Evolutionary conservation across 1,140 invertebrate species (phyloP).

Genomic region (Drosophila albomicans): DNA sequence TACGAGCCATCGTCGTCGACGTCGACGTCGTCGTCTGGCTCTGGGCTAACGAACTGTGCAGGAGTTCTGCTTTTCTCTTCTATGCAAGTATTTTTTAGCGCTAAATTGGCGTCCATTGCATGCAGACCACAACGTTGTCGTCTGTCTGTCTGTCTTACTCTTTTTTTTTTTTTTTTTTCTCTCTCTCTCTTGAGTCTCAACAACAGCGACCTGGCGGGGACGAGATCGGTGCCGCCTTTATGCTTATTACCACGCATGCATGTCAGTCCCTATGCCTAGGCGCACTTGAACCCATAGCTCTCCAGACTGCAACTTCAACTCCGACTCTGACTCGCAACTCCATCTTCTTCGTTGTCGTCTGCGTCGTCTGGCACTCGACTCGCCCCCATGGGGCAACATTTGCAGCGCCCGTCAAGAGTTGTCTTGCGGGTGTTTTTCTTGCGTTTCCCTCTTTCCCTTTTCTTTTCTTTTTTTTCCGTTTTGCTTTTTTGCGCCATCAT

Average conservation of each 20-base stretch:
- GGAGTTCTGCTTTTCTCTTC: constrained; percentile 27
- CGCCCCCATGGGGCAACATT: constrained; percentile 65
- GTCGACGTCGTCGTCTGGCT: constrained; percentile 9
- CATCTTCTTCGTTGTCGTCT: not conserved
- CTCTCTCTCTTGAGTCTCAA: constrained; percentile 35
- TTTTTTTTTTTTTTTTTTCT: constrained; percentile 2
- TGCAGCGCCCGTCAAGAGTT: constrained; percentile 47
- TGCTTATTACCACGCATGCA: constrained; percentile 80
- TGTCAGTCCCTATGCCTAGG: constrained; percentile 60
- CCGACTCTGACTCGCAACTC: not conserved
- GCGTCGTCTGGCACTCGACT: constrained; percentile 22
- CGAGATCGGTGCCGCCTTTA: constrained; percentile 53
- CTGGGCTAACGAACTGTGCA: constrained; percentile 66
- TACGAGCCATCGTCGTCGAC: constrained; percentile 8
- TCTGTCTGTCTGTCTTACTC: not conserved
- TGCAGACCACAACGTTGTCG: constrained; percentile 33
- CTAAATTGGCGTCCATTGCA: constrained; percentile 77
- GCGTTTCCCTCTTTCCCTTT: constrained; percentile 10
- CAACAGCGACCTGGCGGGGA: constrained; percentile 18
- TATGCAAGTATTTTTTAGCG: constrained; percentile 53
- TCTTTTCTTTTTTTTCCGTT: not conserved
- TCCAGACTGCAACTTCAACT: not conserved
- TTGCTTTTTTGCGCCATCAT: constrained; percentile 12
- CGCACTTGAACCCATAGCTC: constrained; percentile 35
- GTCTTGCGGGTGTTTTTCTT: constrained; percentile 46